Percentiles rank a stretch among this genome's conserved stretches.
These are phyloP conservation scores for Norana najaformis DNA, from an alignment of 2,888 invertebrate genomes.

Conservation along the genomic window DNA sequence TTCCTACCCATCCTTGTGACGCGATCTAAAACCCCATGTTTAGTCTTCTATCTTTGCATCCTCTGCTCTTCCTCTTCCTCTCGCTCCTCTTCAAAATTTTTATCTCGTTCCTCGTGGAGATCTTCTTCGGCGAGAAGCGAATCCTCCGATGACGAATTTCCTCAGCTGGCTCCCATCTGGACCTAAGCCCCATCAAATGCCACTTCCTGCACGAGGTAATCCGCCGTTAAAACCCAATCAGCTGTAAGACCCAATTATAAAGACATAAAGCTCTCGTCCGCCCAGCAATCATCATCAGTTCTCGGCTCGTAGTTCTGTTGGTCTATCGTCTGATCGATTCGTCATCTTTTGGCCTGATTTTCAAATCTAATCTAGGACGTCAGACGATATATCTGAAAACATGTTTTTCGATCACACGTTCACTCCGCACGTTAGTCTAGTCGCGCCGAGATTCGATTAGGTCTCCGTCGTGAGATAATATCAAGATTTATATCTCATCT, in stretches of 20 bases:
- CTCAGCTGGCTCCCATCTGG: not conserved
- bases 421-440: not conserved
- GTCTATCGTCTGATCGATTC: not conserved
- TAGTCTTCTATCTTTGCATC: no score
- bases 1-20: not conserved
- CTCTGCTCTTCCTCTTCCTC: constrained; percentile 26
- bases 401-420: not conserved
- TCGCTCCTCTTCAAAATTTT: not conserved
- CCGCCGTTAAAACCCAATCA: not conserved
- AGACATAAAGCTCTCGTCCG: not conserved
- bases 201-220: not conserved
- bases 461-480: no score
- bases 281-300: not conserved
- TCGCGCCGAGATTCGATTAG: not conserved
- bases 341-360: constrained; percentile 5
- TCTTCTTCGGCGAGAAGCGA: no score
- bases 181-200: not conserved
- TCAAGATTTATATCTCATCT: not conserved
- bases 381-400: not conserved
- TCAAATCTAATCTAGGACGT: not conserved
- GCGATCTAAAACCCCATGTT: no score
- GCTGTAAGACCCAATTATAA: not conserved
- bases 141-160: not conserved
- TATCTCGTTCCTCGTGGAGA: not conserved
- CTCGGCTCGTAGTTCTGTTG: not conserved